Percentiles rank a stretch among this genome's conserved stretches.
These are phyloP conservation scores for Cyphomyrus plagiostoma DNA, from an alignment of 2,113 vertebrate species.

Conservation along the genomic window DNA sequence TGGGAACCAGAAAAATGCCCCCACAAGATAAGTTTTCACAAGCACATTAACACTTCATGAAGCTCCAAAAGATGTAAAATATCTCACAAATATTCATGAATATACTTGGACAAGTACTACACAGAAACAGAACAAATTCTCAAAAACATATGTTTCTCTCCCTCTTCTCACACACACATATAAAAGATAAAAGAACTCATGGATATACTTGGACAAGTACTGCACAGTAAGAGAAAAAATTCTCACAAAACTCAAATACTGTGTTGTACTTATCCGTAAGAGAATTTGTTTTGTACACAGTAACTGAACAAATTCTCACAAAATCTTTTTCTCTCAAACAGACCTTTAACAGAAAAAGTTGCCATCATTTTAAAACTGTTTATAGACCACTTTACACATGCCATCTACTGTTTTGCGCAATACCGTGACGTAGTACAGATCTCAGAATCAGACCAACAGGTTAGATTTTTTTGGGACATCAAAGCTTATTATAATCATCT, in stretches of 20 bases:
- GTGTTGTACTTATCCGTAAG: too few relatives aligned
- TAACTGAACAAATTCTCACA: background rate
- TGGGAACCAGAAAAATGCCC: background rate
- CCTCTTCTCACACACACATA: too few relatives aligned
- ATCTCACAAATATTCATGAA: background rate
- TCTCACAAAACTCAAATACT: too few relatives aligned
- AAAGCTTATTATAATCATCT: background rate
- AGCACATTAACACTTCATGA: background rate
- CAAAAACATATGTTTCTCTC: too few relatives aligned
- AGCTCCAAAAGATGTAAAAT: background rate
- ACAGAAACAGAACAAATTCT: background rate
- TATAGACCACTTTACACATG: background rate
- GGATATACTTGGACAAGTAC: background rate
- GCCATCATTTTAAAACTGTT: background rate
- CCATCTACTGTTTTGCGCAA: background rate
- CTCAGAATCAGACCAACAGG: background rate
- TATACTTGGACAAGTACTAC: background rate
- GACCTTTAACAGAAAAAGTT: background rate
- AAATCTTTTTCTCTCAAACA: background rate
- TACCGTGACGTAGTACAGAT: background rate
- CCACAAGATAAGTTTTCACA: background rate
- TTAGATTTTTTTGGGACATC: background rate
- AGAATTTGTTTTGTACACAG: too few relatives aligned
- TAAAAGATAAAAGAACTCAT: too few relatives aligned
- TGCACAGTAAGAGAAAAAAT: background rate